These are phyloP conservation scores for Podiceps cristatus DNA, from an alignment of 2,113 vertebrate species.

Conservation along the genomic window DNA sequence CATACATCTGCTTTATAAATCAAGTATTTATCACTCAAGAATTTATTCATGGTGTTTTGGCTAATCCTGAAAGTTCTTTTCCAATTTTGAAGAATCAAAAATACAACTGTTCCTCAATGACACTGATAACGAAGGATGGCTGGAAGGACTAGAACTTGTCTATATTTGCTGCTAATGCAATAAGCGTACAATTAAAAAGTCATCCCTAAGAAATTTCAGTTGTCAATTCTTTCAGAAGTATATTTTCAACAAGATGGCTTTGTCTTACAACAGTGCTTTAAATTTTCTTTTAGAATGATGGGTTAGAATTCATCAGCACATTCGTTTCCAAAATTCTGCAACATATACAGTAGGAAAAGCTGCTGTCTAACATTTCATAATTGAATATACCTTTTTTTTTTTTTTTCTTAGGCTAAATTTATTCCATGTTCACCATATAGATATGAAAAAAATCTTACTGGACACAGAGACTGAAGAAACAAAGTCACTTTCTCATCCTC, in stretches of 20 bases:
- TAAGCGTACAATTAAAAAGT: not conserved
- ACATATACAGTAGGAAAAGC: not conserved
- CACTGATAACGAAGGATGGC: not conserved
- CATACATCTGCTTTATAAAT: not conserved
- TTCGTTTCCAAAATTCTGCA: not conserved
- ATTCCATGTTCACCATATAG: fast-evolving
- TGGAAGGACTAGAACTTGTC: not conserved
- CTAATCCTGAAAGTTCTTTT: not conserved
- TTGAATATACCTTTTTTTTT: not conserved
- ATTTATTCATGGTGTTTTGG: not conserved
- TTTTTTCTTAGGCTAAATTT: not conserved
- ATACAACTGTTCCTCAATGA: not conserved
- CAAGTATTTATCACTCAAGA: not conserved
- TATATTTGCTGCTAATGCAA: not conserved
- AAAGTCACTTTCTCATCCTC: conserved; percentile 99
- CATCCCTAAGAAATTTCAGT: not conserved
- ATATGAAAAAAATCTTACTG: conserved; percentile 80
- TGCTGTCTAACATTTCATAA: not conserved
- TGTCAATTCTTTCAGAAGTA: not conserved
- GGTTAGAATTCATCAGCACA: not conserved
- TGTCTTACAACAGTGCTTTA: not conserved
- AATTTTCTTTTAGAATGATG: not conserved
- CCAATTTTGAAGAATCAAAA: not conserved
- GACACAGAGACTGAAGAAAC: conserved; percentile 98
- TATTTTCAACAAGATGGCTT: not conserved